These are phyloP conservation scores for Cantharis rustica DNA, from an alignment of 2,888 invertebrate species.

Conservation along the genomic window DNA sequence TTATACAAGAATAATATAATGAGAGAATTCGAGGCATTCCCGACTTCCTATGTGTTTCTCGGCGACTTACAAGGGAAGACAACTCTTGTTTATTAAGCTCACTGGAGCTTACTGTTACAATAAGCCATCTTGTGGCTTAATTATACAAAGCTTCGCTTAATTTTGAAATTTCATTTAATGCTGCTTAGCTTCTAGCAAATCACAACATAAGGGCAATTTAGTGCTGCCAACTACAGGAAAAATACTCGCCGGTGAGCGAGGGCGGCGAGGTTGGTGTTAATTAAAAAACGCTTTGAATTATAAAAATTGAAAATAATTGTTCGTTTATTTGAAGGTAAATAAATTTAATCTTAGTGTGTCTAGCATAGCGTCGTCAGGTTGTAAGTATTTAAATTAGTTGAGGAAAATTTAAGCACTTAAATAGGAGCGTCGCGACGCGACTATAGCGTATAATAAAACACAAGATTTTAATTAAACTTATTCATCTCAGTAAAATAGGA, in stretches of 20 bases:
- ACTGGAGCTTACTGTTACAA: conserved; percentile 43
- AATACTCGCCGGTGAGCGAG: background rate
- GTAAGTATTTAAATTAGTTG: conserved; percentile 28
- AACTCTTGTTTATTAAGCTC: conserved; percentile 30
- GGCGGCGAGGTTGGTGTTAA: background rate
- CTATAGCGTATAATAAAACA: conserved; percentile 52
- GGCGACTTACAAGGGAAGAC: conserved; percentile 30
- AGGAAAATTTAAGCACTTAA: conserved; percentile 29
- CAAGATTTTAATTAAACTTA: conserved; percentile 59
- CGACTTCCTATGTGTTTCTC: conserved; percentile 33
- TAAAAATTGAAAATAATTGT: background rate
- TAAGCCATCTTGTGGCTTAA: conserved; percentile 56
- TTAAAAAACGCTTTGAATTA: background rate
- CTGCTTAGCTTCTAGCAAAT: conserved; percentile 52
- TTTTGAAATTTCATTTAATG: conserved; percentile 58
- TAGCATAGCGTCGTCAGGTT: background rate
- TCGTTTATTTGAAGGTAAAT: background rate
- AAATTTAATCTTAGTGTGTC: background rate
- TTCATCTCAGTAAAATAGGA: conserved; percentile 57
- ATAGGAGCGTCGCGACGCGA: conserved; percentile 26
- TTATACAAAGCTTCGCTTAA: conserved; percentile 54
- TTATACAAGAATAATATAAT: conserved; percentile 52
- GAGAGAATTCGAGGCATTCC: conserved; percentile 47
- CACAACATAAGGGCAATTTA: conserved; percentile 52
- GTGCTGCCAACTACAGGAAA: background rate